Base-by-base conservation (phyloP, 2,888 invertebrate genomes). In the Drosophila anomalata region DNA sequence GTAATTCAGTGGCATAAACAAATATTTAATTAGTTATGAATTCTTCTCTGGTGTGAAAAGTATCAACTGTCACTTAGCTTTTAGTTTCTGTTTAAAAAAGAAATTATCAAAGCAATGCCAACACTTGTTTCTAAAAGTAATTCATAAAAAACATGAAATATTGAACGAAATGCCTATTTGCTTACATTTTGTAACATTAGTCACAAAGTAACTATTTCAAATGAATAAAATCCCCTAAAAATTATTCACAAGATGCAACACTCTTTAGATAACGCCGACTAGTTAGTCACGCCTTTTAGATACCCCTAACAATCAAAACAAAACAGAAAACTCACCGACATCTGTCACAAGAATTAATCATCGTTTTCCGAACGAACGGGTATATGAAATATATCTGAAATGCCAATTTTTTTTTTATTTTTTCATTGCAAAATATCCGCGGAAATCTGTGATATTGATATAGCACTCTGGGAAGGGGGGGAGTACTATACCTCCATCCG, bases 401-500 rank as follows among this genome's bases (percentile, higher is more conserved):
- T 11, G 11, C n/a, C n/a, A n/a, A n/a, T n/a, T n/a, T n/a, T n/a
- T n/a, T n/a, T n/a, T n/a, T 33, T 8, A 2, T 8, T 8, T 8
- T 29, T 29, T 12, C n/a, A 39, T 39, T 39, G 6, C 46, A 60
- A 33, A 33, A 33, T n/a, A 36, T 36, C 36, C 36, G 14, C 36
- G n/a, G 36, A 36, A 14, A 36, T 47, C 12, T 17, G 31, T 48
- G 61, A 17, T 57, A 26, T 48, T 31, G 26, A 52, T 65, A 63
- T 63, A 14, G 9, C 22, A 26, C 51, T 51, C 44, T 12, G 5
- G 12, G 39, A 14, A 22, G 17, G 1, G 17, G 17, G 17, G 17
- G 17, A 17, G 17, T 57, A 29, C 24, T 31, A 48, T 46, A 47
- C 29, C 17, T 1, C 17, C 17, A 14, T 12, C 12, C 1, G n/a